These are phyloP conservation scores for Alectoris magna DNA, from an alignment of 2,797 vertebrate species.

Conservation along the genomic window DNA sequence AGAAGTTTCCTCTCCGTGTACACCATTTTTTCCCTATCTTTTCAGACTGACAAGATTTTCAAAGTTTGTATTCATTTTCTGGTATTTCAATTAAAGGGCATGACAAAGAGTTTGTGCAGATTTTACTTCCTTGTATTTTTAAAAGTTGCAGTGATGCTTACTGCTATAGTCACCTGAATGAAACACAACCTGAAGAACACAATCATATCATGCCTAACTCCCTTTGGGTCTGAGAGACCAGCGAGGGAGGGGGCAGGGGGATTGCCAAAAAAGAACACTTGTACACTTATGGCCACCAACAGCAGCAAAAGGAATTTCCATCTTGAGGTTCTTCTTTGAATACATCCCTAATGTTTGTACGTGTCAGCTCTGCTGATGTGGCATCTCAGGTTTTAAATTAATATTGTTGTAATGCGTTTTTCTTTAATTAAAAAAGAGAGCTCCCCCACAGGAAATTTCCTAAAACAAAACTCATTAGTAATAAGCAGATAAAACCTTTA, in stretches of 20 bases:
- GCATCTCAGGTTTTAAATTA: slow-evolving; percentile 55
- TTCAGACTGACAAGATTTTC: neutral
- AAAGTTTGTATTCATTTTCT: neutral
- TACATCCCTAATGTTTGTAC: neutral
- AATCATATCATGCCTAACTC: neutral
- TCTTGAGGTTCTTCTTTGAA: neutral
- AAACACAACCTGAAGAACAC: neutral
- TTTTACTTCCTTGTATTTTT: neutral
- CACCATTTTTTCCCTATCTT: neutral
- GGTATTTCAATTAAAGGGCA: neutral
- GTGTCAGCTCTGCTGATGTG: slow-evolving; percentile 35
- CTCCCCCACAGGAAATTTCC: neutral
- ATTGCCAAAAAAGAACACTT: neutral
- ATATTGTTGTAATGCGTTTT: slow-evolving; percentile 43
- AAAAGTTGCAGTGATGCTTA: neutral
- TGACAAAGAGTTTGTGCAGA: neutral
- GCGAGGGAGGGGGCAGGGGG: neutral
- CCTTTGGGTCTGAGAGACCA: neutral
- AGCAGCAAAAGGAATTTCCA: neutral
- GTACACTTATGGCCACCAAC: neutral
- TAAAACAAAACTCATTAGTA: slow-evolving; percentile 55
- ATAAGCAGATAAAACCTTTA: slow-evolving; percentile 62
- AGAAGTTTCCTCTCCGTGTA: neutral
- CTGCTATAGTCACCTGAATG: neutral
- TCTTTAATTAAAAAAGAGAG: slow-evolving; percentile 64